Evolutionary conservation across 1,140 invertebrate species (phyloP).

Genomic region (Brachionus rotundiformis): DNA sequence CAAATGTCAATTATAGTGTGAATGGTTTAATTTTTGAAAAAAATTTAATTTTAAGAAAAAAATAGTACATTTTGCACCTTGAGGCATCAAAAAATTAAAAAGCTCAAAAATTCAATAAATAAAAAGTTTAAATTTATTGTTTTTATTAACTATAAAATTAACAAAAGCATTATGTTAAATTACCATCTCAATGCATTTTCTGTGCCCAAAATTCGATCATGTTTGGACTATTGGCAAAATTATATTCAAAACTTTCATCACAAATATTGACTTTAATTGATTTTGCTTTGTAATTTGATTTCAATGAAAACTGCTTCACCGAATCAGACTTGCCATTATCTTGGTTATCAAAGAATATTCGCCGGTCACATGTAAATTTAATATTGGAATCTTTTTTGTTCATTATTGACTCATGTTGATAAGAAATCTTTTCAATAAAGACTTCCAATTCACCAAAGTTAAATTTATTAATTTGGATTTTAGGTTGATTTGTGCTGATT

Average conservation of each 20-base stretch:
- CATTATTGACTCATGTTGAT: background rate
- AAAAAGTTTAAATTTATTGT: no score
- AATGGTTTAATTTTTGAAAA: background rate
- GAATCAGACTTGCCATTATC: background rate
- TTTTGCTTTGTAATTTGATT: slow-evolving; percentile 29
- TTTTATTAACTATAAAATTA: no score
- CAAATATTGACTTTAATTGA: background rate
- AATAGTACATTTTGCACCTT: background rate
- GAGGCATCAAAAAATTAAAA: background rate
- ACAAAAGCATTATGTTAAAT: background rate
- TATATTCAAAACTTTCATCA: background rate
- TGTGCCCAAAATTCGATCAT: background rate
- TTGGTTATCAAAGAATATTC: background rate
- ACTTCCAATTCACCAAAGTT: background rate
- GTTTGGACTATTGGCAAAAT: background rate
- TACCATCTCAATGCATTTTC: background rate
- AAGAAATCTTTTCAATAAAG: background rate
- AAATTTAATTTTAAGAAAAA: background rate
- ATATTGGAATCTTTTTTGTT: background rate
- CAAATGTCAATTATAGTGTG: background rate
- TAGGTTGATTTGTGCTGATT: background rate
- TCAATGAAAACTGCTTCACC: background rate
- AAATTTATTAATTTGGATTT: background rate
- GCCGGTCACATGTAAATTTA: background rate
- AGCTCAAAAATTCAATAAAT: background rate